Evolutionary conservation across 2,888 invertebrate genomes (phyloP), one percentile per base, ranked within the genome.

Genomic region (Sphaerophoria rueppellii): DNA sequence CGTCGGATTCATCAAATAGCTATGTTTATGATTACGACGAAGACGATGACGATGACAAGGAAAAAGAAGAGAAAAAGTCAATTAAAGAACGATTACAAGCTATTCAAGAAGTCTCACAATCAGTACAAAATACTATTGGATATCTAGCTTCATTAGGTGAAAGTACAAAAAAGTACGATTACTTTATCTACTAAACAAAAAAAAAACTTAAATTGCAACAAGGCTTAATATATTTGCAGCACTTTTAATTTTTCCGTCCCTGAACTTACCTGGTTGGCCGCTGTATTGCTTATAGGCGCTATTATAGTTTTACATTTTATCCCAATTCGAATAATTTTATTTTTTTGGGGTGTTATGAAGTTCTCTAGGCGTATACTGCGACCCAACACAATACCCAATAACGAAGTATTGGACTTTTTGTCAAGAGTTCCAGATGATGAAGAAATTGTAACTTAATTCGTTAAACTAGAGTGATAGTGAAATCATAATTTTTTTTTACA

Each of bases 241-340:
- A 95, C 98, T 80, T 97, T 98, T 93, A 98, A 98, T 92, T 99
- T 99, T 93, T 98, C 98, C 82, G 96, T 98, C 91, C 98, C 99
- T 86, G 99, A 98, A 93, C 93, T 99, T 88, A 98, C 98, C 89
- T 97, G 96, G 93, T 93, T 99, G 91, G 98, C 98, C 16, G 96
- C 98, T 88, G 92, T 95, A 52, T 93, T 97, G 89, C 92, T 98
- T 69, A 91, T 95, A 78, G 93, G 95, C 63, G 96, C 95, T 11
- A 94, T 95, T 88, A 87, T 96, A 69, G 95, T 99, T 9, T 93
- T 99, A 16, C 99, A 98, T 90, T 94, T 96, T 87, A 94, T 99
- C 89, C 98, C 99, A 50, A 92, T 98, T 69, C 94, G 98, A 89
- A 97, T 96, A 91, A 93, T 99, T 60, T 94, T 99, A 69, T 95